Evolutionary conservation across 2,797 vertebrate species (phyloP).

Genomic region (Enteromius afrohamiltoni): DNA sequence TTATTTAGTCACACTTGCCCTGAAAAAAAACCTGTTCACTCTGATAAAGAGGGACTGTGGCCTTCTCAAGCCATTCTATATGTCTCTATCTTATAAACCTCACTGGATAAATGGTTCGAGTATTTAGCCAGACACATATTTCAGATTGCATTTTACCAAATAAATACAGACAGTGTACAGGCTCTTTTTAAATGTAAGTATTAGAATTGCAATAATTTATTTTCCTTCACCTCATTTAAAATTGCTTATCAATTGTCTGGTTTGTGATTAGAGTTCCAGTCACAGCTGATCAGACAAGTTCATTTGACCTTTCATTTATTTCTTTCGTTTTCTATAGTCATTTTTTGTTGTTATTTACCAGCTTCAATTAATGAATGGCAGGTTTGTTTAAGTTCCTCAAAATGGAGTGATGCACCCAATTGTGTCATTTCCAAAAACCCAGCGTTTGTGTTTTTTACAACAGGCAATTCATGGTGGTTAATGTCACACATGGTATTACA

Average conservation of each 20-base stretch:
- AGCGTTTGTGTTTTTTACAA: conserved; percentile 10
- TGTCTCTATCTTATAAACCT: conserved; percentile 6
- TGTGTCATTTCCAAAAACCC: conserved; percentile 29
- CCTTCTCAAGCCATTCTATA: background rate
- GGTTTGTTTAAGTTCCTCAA: conserved; percentile 30
- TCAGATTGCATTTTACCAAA: background rate
- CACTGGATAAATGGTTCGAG: background rate
- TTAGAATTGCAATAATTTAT: background rate
- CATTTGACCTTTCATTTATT: background rate
- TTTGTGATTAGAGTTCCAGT: conserved; percentile 11
- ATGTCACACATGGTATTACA: background rate
- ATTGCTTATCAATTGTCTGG: background rate
- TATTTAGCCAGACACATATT: background rate
- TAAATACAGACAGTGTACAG: background rate
- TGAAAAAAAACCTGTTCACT: background rate
- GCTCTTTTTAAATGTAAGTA: background rate
- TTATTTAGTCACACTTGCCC: conserved; percentile 3
- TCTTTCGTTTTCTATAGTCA: background rate
- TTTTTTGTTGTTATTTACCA: background rate
- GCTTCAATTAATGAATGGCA: background rate
- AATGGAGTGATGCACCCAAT: background rate
- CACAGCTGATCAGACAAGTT: background rate
- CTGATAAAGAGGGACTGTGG: background rate
- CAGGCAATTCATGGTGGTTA: background rate
- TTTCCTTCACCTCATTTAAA: conserved; percentile 1